Evolutionary conservation across 2,113 vertebrate species (phyloP), one percentile per base, ranked within the genome.

Genomic region (Grammomys dolichurus): DNA sequence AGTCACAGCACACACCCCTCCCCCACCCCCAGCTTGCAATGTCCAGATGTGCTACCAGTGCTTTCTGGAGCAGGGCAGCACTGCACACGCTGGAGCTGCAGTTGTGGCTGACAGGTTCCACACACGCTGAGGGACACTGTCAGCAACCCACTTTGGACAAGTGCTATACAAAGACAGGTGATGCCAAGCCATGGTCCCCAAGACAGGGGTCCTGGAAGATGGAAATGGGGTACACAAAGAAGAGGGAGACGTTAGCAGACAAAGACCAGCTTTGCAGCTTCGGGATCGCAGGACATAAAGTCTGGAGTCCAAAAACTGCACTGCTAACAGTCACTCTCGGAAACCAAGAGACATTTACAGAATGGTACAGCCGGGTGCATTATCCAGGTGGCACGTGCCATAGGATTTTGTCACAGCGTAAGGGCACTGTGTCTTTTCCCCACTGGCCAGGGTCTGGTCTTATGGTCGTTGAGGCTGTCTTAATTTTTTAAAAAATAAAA

Each of bases 321-420:
- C 11, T 13, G 20, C 13, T 58, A 10, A 20, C 33, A 26, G 20
- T 7, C 5, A 0, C 51, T 56, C 33, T 22, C 0, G 0, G 5
- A 36, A 26, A 82, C 36, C 78, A 22, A 58, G 56, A 40, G 17
- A 3, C 17, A 6, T 80, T 56, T 56, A 9, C 51, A n/a, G 36
- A 81, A 13, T 1, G 11, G 78, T 81, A 54, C 5, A 22, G 33
- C 13, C 51, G 24, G 51, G 8, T 2, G 33, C 19, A 13, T 24
- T 81, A 13, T 54, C 20, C 78, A 36, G 51, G 31, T 51, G 28
- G 31, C 31, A 54, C 9, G 0, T 20, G 31, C 8, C 77, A 36
- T 54, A 54, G 48, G 17, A 33, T 54, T 80, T 36, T 19, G 31
- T 54, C 48, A 54, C 17, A 11, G 77, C 3, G 12, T 54, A 80